phyloP scores from a whole-genome alignment of 2,113 vertebrate genomes.

The Carollia perspicillata region DNA sequence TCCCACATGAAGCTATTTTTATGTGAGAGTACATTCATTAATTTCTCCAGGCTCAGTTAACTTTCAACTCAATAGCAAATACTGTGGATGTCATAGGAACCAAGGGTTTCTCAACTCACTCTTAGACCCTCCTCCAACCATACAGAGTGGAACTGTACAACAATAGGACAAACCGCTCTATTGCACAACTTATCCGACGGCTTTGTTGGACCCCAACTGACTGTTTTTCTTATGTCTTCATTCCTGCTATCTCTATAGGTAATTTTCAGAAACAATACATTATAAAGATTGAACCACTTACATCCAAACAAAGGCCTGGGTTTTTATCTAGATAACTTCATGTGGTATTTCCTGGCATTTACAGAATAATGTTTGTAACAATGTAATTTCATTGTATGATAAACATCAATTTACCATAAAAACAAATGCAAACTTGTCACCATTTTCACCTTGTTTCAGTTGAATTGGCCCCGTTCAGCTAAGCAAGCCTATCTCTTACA shows the following conservation, averaged over 20 bases:
- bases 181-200: slow-evolving; percentile 12
- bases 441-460: slow-evolving; percentile 74
- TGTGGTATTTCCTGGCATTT: slow-evolving; percentile 66
- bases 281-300: slow-evolving; percentile 59
- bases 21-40: background rate
- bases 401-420: slow-evolving; percentile 81
- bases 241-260: slow-evolving; percentile 1
- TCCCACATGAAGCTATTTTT: background rate
- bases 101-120: background rate
- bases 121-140: background rate
- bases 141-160: background rate
- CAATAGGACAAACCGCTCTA: background rate
- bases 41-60: background rate
- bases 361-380: slow-evolving; percentile 73
- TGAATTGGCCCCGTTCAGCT: slow-evolving; percentile 75
- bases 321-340: slow-evolving; percentile 70
- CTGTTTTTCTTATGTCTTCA: slow-evolving; percentile 35
- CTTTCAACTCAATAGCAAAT: background rate
- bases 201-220: background rate
- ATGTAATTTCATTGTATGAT: slow-evolving; percentile 78
- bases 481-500: slow-evolving; percentile 77
- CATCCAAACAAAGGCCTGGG: slow-evolving; percentile 61
- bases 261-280: slow-evolving; percentile 66
- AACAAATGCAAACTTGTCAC: slow-evolving; percentile 70
- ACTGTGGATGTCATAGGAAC: background rate